Evolutionary conservation across 1,140 invertebrate genomes (phyloP).

Genomic region (Papilio aristodemus): DNA sequence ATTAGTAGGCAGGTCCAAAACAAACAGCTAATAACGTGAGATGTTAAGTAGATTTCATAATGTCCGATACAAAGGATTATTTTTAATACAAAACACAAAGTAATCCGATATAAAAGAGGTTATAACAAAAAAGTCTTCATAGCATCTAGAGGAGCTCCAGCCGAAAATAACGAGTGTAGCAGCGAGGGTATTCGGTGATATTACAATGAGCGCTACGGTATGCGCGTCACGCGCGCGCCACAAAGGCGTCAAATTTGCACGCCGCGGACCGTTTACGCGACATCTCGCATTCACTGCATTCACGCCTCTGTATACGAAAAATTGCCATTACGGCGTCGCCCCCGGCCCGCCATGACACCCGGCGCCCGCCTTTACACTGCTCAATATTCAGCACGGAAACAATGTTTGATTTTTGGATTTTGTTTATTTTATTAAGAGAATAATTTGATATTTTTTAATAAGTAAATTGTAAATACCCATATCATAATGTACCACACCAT

Average conservation of each 20-base stretch:
- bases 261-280: conserved; percentile 67
- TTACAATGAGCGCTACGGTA: conserved; percentile 47
- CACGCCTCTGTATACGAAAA: conserved; percentile 69
- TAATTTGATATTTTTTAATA: background rate
- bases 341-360: conserved; percentile 57
- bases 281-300: conserved; percentile 72
- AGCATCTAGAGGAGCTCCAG: background rate
- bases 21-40: no score
- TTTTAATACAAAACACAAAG: no score
- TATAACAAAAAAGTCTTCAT: background rate
- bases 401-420: conserved; percentile 35
- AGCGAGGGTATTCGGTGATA: conserved; percentile 35
- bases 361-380: conserved; percentile 20
- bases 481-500: no score
- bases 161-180: conserved; percentile 30
- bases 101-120: background rate
- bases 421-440: conserved; percentile 31
- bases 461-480: no score
- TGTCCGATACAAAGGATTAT: no score
- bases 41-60: no score
- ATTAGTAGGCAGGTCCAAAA: no score
- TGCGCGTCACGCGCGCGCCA: conserved; percentile 67
- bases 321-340: conserved; percentile 69
- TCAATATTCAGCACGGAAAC: conserved; percentile 13
- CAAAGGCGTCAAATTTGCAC: conserved; percentile 78